A percentile compares a stretch with the other conserved stretches of the same genome.
Evolutionary conservation across 2,888 invertebrate genomes (phyloP).

Genomic region (Bursaphelenchus okinawaensis): DNA sequence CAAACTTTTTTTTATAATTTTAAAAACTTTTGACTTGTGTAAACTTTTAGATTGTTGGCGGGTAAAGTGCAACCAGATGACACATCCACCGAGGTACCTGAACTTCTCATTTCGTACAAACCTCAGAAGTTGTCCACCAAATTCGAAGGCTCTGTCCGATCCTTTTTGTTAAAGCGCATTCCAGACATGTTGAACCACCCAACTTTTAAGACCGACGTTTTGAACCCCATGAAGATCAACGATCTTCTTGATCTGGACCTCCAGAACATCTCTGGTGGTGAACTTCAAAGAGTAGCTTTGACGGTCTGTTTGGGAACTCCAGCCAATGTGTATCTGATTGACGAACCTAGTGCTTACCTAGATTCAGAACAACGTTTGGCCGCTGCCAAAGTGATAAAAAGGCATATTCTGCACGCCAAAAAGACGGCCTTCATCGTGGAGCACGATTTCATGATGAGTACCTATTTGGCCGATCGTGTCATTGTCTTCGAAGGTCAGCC

Average conservation of each 20-base stretch:
- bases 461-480: slow-evolving; percentile 91
- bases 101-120: slow-evolving; percentile 92
- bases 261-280: slow-evolving; percentile 96
- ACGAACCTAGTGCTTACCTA: slow-evolving; percentile 96
- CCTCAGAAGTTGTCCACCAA: slow-evolving; percentile 99
- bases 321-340: slow-evolving; percentile 95
- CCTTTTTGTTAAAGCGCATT: slow-evolving; percentile 89
- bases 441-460: slow-evolving; percentile 99
- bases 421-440: slow-evolving; percentile 98
- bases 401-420: slow-evolving; percentile 94
- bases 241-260: slow-evolving; percentile 54
- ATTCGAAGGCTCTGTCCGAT: slow-evolving; percentile 67
- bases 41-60: slow-evolving; percentile 76
- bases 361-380: slow-evolving; percentile 99
- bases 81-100: slow-evolving; percentile 68
- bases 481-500: slow-evolving; percentile 95
- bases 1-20: not conserved
- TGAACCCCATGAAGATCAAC: slow-evolving; percentile 67
- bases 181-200: slow-evolving; percentile 95
- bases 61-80: slow-evolving; percentile 87
- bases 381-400: slow-evolving; percentile 95
- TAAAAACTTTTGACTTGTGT: not conserved
- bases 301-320: slow-evolving; percentile 94
- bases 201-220: slow-evolving; percentile 92
- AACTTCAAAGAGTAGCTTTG: slow-evolving; percentile 92